Evolutionary conservation across 2,888 invertebrate species (phyloP), one percentile per base, ranked within the genome.

Genomic region (Neocrepidodera transversa): DNA sequence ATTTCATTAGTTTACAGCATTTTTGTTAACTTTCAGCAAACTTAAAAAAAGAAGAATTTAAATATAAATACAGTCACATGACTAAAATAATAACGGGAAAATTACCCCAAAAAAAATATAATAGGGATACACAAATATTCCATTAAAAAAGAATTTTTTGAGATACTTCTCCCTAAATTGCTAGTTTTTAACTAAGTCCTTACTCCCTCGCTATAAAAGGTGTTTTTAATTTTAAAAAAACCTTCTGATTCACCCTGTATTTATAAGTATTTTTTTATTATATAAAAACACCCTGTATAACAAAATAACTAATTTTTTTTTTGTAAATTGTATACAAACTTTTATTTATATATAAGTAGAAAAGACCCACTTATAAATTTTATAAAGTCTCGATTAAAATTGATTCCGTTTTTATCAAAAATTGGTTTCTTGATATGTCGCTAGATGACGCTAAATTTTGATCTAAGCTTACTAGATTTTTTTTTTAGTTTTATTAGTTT

Each of bases 1-100:
- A 62, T 58, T 63, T 63, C 53, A 63, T 60, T 63, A 60, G 60
- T 60, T 55, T 60, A 63, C 55, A 62, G 58, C 58, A 26, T 54
- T 36, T 53, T 60, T 54, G 51, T 56, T 58, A 55, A 60, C 32
- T 60, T 60, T 47, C 52, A 47, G 58, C 50, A 55, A 58, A 58
- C 55, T 55, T 50, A 55, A 55, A 16, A 23, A 11, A 47, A 30
- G 30, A 48, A 58, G 14, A 53, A 14, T 58, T 48, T 43, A 50
- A 50, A 49, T 55, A 36, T n/a, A n/a, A n/a, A n/a, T n/a, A n/a
- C n/a, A 23, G 45, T 47, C 58, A 45, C 36, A 51, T 38, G 52
- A 52, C 51, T 52, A 48, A 53, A 47, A 51, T 45, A 45, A 45
- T 54, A 18, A 18, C 6, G 51, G 47, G 56, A 47, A 36, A 47